A percentile compares a stretch with the other conserved stretches of the same genome.
Evolutionary conservation across 2,797 vertebrate species (phyloP).

Genomic region (Hoplostethus atlanticus): DNA sequence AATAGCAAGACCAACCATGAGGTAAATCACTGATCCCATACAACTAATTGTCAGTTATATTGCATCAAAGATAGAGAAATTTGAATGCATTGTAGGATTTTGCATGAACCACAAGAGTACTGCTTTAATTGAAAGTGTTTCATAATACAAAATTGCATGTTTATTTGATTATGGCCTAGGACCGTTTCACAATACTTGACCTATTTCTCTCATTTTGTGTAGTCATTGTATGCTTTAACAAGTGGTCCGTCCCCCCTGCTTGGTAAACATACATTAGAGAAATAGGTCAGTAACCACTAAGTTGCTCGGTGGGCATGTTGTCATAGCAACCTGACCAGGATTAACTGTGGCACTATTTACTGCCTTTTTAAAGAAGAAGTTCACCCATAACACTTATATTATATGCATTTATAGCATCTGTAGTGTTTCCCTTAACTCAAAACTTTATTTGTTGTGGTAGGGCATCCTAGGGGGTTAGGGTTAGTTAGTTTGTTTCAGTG

Average conservation of each 20-base stretch:
- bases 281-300: constrained; percentile 83
- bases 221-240: constrained; percentile 45
- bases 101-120: background rate
- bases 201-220: constrained; percentile 45
- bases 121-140: constrained; percentile 7
- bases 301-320: constrained; percentile 75
- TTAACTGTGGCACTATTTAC: constrained; percentile 63
- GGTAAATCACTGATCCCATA: constrained; percentile 58
- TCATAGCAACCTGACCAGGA: constrained; percentile 78
- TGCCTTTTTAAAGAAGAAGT: constrained; percentile 39
- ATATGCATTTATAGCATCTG: background rate
- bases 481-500: too few species aligned
- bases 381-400: constrained; percentile 13
- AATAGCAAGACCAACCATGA: constrained; percentile 62
- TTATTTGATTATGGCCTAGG: background rate
- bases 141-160: background rate
- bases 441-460: too few species aligned
- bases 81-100: background rate
- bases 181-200: constrained; percentile 31
- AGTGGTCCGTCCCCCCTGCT: constrained; percentile 53
- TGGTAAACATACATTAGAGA: constrained; percentile 74
- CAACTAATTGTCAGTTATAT: constrained; percentile 3
- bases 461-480: too few species aligned
- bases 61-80: background rate
- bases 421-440: background rate